phyloP scores from a whole-genome alignment of 2,888 invertebrate genomes.

The Heliconius erato region DNA sequence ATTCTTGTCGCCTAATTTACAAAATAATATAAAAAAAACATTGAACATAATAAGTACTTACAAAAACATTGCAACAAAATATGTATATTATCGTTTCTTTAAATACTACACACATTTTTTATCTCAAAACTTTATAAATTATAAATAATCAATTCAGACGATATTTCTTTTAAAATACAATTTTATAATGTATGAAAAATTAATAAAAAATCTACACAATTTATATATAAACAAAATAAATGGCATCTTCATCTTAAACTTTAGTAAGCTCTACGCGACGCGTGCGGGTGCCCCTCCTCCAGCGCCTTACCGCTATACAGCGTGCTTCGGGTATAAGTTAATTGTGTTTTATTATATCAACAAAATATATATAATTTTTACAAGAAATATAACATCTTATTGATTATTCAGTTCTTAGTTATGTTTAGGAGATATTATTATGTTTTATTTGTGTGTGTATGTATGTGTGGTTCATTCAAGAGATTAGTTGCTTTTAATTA shows the following conservation, averaged over 20 bases:
- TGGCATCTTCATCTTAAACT: conserved; percentile 59
- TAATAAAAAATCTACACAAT: background rate
- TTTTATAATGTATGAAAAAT: background rate
- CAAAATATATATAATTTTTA: conserved; percentile 33
- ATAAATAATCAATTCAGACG: too few relatives aligned
- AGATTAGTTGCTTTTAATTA: background rate
- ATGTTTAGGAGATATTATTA: background rate
- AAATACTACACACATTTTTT: too few relatives aligned
- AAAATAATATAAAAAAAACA: too few relatives aligned
- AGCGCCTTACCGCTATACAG: conserved; percentile 82
- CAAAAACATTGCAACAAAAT: too few relatives aligned
- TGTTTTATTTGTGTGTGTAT: background rate
- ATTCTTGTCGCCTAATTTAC: too few relatives aligned
- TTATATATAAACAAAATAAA: background rate
- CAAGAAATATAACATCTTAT: conserved; percentile 23
- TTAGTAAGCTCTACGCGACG: conserved; percentile 60
- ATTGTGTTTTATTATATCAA: conserved; percentile 55
- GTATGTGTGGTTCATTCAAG: background rate
- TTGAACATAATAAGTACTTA: too few relatives aligned
- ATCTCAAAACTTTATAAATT: too few relatives aligned
- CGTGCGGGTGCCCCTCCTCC: conserved; percentile 75
- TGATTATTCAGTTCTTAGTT: conserved; percentile 17
- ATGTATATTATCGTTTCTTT: too few relatives aligned
- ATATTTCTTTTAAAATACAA: too few relatives aligned
- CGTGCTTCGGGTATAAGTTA: conserved; percentile 61